Evolutionary conservation across 2,797 vertebrate species (phyloP), one percentile per base, ranked within the genome.

Genomic region (Danio choprae): DNA sequence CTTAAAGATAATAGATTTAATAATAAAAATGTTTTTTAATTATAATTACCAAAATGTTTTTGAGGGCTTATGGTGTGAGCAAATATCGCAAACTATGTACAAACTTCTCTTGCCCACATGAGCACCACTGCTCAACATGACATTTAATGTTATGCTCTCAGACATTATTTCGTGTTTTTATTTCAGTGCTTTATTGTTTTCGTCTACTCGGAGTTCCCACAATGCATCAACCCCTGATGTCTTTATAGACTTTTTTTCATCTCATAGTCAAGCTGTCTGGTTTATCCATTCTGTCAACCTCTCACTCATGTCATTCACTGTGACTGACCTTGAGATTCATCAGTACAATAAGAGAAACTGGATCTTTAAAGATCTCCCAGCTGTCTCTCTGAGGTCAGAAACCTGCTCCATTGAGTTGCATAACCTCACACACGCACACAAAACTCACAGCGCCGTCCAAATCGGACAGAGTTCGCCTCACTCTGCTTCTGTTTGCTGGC

Each of bases 331-430:
- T 62, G 74, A 72, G 50, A 72, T 82, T 77, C 80, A 60, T 55
- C 12, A 48, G 58, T 80, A 82, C 60, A 74, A 80, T 64, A 46
- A 70, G 18, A 48, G 79, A 79, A 83, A 83, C 77, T 55, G 50
- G 74, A 82, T 78, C 50, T 70, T 59, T 38, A 36, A 59, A 77
- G 72, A 70, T 50, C 59, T 56, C 63, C 63, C 81, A 87, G 85
- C 85, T 85, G 85, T 29, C 68, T 41, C n/a, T 77, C 16, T 58
- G 50, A 44, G 59, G 41, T 56, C 67, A 36, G 41, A 64, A 40
- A 79, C 15, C 18, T 70, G 4, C 67, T 84, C 77, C 5, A 1
- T 58, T 71, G 46, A 50, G 63, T 87, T 87, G 40, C 77, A n/a
- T 85, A 86, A 86, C 58, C 68, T 29, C 65, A 5, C 81, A 69